Conservation (phyloP, 2,797 vertebrate species). For the Pseudochaenichthys georgianus region DNA sequence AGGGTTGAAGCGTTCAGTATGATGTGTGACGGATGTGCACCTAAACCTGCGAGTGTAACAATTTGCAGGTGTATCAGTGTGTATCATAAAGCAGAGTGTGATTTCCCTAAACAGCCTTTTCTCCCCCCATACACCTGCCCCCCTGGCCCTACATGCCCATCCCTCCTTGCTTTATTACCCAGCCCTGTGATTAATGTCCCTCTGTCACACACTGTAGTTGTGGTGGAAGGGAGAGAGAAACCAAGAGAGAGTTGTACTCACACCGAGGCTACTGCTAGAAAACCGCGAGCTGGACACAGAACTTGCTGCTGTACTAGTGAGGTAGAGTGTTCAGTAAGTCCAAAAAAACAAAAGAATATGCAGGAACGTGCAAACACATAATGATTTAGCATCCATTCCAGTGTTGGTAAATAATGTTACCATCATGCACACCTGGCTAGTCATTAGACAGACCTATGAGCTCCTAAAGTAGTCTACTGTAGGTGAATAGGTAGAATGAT, state of each 20-base stretch:
- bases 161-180: conserved; percentile 80
- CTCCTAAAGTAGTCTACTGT: conserved; percentile 7
- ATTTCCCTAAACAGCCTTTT: conserved; percentile 83
- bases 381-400: conserved; percentile 8
- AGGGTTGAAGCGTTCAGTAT: conserved; percentile 31
- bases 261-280: conserved; percentile 25
- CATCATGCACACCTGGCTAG: conserved; percentile 37
- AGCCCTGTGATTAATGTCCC: conserved; percentile 83
- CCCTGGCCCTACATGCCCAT: conserved; percentile 73
- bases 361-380: conserved; percentile 10
- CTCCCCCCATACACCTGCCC: conserved; percentile 71
- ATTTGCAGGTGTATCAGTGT: conserved; percentile 67
- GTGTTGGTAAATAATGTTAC: conserved; percentile 30
- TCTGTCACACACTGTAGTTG: conserved; percentile 70
- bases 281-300: conserved; percentile 38
- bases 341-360: conserved; percentile 21
- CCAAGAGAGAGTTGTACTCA: conserved; percentile 38
- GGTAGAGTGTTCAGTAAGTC: conserved; percentile 18
- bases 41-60: conserved; percentile 62
- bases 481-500: conserved; percentile 28
- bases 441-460: conserved; percentile 40
- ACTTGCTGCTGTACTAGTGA: background rate
- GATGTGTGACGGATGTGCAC: conserved; percentile 43
- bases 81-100: conserved; percentile 76
- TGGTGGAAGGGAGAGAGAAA: conserved; percentile 43